These are phyloP conservation scores for Thymelicus acteon DNA, from an alignment of 2,888 invertebrate species.

Conservation along the genomic window DNA sequence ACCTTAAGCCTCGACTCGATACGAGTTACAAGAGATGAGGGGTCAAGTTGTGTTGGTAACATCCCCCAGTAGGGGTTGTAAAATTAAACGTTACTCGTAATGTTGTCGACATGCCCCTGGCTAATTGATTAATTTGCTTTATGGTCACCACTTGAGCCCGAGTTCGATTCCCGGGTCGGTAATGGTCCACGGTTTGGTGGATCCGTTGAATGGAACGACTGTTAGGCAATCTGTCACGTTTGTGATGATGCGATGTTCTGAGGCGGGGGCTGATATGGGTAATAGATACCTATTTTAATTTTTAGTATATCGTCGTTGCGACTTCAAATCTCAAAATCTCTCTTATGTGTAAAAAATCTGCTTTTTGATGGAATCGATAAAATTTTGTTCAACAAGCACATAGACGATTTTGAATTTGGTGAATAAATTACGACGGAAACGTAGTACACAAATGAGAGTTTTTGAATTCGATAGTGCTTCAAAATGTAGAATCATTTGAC, in stretches of 20 bases:
- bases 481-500: too few relatives aligned
- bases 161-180: conserved; percentile 72
- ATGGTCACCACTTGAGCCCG: conserved; percentile 78
- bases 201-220: conserved; percentile 66
- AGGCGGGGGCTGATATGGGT: conserved; percentile 53
- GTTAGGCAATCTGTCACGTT: conserved; percentile 83
- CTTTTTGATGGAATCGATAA: too few relatives aligned
- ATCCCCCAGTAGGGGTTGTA: conserved; percentile 60
- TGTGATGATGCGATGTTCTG: conserved; percentile 55
- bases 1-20: conserved; percentile 49
- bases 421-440: too few relatives aligned
- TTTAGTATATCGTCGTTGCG: too few relatives aligned
- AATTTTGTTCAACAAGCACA: too few relatives aligned
- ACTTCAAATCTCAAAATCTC: too few relatives aligned
- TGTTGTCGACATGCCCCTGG: conserved; percentile 82
- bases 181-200: conserved; percentile 76
- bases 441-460: too few relatives aligned
- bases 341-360: too few relatives aligned
- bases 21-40: conserved; percentile 38
- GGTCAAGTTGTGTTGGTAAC: conserved; percentile 51
- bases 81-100: conserved; percentile 82
- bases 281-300: conserved; percentile 48
- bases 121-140: conserved; percentile 85
- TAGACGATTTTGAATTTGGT: too few relatives aligned
- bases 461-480: too few relatives aligned